These are phyloP conservation scores for Cyclophora punctaria DNA, from an alignment of 2,888 invertebrate genomes.

Conservation along the genomic window DNA sequence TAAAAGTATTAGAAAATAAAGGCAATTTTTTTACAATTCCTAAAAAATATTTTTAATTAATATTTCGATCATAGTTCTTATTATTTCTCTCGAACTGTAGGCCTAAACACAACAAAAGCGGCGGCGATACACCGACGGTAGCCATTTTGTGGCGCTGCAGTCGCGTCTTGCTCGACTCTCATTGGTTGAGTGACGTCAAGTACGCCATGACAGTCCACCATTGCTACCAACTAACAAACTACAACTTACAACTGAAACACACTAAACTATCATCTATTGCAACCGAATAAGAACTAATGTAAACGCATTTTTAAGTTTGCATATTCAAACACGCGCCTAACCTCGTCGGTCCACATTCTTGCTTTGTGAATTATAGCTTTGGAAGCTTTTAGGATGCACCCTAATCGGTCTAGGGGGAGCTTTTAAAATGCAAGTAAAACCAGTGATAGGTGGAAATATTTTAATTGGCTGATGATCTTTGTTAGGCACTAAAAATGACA, in stretches of 20 bases:
- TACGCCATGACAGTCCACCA: slow-evolving; percentile 69
- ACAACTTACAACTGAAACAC: slow-evolving; percentile 19
- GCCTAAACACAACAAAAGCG: slow-evolving; percentile 68
- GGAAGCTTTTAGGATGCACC: slow-evolving; percentile 71
- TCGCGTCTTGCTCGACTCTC: slow-evolving; percentile 57
- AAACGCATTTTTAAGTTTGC: slow-evolving; percentile 29
- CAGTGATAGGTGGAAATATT: slow-evolving; percentile 58
- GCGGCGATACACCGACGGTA: slow-evolving; percentile 60
- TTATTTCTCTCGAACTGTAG: slow-evolving; percentile 53
- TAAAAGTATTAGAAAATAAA: slow-evolving; percentile 6
- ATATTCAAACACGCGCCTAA: slow-evolving; percentile 49
- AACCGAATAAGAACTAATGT: slow-evolving; percentile 18
- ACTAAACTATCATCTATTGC: slow-evolving; percentile 32
- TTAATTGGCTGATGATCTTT: slow-evolving; percentile 64
- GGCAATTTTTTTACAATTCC: slow-evolving; percentile 11
- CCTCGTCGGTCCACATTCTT: slow-evolving; percentile 67
- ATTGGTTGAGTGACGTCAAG: slow-evolving; percentile 72
- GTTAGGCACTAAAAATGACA: slow-evolving; percentile 22
- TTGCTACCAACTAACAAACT: slow-evolving; percentile 50
- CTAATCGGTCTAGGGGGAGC: slow-evolving; percentile 61
- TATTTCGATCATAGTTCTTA: slow-evolving; percentile 19
- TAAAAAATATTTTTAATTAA: slow-evolving; percentile 16
- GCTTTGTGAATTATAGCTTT: slow-evolving; percentile 62
- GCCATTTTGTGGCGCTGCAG: slow-evolving; percentile 73
- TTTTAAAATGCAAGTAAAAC: slow-evolving; percentile 61